Base-by-base conservation (phyloP, 2,888 invertebrate genomes). In the Ptychoptera contaminata region DNA sequence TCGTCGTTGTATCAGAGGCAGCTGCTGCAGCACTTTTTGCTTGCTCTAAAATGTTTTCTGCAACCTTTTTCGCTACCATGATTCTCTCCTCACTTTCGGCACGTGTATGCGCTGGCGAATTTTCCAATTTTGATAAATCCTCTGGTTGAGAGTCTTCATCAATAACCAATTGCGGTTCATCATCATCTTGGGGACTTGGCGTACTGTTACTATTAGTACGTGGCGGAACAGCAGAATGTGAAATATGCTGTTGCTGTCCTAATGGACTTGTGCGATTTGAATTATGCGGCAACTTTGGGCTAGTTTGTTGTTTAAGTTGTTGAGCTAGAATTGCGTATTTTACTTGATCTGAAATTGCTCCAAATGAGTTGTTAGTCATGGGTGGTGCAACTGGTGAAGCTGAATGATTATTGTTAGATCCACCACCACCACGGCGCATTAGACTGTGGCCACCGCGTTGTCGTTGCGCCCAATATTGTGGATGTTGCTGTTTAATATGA, bases 401-500 rank as follows among this genome's bases (percentile, higher is more conserved):
- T 16, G 44, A 11, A 35, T 36, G 42, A 50, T 55, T 10, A 56
- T 32, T 9, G 8, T 32, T 32, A 11, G 11, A 9, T 7, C 32
- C 32, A 9, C 32, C n/a, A 32, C 32, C 32, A 32, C 32, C 32
- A 5, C 66, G 48, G n/a, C 53, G 59, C 58, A 65, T 58, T 31
- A 63, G 57, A 39, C 63, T 63, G 37, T 76, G 70, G 0, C 72
- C 73, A 2, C 72, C 72, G 23, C 78, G 65, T 53, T 86, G 80
- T 36, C 85, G 69, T 50, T 86, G 82, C 43, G 83, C 83, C 82
- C 90, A 91, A 57, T 77, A 82, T 49, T 87, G 84, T 0, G 91
- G 91, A 67, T 93, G 93, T 54, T 92, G 91, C 55, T 91, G 90
- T 58, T 92, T 92, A 3, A 92, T 85, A 55, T 93, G 93, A 1